These are phyloP conservation scores for Datnioides undecimradiatus DNA, from an alignment of 2,113 vertebrate genomes.

Conservation along the genomic window DNA sequence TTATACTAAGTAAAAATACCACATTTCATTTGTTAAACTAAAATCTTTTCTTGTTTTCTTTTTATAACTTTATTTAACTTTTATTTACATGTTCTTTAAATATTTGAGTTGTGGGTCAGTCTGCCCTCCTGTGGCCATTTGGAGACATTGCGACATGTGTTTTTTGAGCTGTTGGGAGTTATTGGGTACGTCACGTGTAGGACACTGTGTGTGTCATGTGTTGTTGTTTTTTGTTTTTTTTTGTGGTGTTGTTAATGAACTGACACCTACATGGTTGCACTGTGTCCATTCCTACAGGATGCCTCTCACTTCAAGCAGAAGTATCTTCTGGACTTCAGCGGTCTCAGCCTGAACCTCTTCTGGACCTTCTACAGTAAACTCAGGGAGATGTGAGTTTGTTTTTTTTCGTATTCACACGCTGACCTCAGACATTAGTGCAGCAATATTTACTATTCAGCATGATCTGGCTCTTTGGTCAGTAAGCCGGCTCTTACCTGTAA, in stretches of 20 bases:
- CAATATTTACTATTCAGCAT: not conserved
- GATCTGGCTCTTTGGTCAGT: not conserved
- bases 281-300: slow-evolving; percentile 85
- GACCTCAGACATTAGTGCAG: not conserved
- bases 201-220: not conserved
- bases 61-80: not conserved
- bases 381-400: slow-evolving; percentile 88
- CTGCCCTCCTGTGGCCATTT: not conserved
- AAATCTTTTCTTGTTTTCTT: not conserved
- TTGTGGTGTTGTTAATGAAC: not conserved
- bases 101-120: not conserved
- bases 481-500: not conserved
- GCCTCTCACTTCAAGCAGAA: slow-evolving; percentile 90
- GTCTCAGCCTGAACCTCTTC: slow-evolving; percentile 91
- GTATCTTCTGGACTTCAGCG: slow-evolving; percentile 91
- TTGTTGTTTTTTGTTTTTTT: too few species aligned
- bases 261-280: too few species aligned
- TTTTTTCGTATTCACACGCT: not conserved
- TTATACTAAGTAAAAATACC: not conserved
- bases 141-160: not conserved
- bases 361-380: slow-evolving; percentile 97
- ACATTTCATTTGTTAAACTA: not conserved
- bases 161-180: not conserved
- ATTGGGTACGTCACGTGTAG: not conserved
- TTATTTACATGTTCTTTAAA: not conserved